These are phyloP conservation scores for Trichacis sp. DNA, from an alignment of 2,888 invertebrate species.

Conservation along the genomic window DNA sequence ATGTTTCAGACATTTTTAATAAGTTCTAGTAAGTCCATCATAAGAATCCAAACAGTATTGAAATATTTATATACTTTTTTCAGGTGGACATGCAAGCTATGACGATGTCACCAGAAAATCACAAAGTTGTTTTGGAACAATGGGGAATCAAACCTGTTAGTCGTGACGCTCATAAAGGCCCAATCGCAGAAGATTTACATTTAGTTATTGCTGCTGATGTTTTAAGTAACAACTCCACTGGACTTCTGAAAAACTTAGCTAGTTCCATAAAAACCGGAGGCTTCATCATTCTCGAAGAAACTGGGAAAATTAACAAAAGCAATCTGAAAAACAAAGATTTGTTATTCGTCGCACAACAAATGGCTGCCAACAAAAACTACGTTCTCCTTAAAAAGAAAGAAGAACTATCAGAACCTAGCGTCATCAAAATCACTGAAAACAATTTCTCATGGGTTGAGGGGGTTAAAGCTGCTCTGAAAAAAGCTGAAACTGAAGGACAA, in stretches of 20 bases:
- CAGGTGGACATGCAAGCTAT: conserved; percentile 73
- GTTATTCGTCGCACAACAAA: conserved; percentile 74
- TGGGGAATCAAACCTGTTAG: conserved; percentile 76
- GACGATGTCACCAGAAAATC: conserved; percentile 72
- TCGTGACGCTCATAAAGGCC: conserved; percentile 74
- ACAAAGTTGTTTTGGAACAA: conserved; percentile 72
- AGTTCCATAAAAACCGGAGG: conserved; percentile 78
- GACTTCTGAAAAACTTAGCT: conserved; percentile 73
- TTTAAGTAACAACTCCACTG: conserved; percentile 71
- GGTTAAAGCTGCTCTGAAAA: conserved; percentile 81
- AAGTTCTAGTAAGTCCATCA: too few relatives aligned
- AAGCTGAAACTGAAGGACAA: too few relatives aligned
- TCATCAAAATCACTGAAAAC: conserved; percentile 78
- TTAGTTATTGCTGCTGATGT: conserved; percentile 78
- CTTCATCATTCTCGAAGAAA: conserved; percentile 82
- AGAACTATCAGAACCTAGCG: conserved; percentile 66
- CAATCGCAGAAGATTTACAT: conserved; percentile 78
- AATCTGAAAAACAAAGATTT: conserved; percentile 67
- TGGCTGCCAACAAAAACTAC: conserved; percentile 74
- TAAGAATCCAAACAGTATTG: too few relatives aligned
- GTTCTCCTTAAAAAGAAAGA: conserved; percentile 76
- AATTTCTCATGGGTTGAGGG: conserved; percentile 85
- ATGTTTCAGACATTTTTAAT: too few relatives aligned
- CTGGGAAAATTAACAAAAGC: conserved; percentile 56
- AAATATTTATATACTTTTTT: too few relatives aligned